Evolutionary conservation across 2,888 invertebrate species (phyloP), one percentile per base, ranked within the genome.

Genomic region (Drosophila quasianomalipes): DNA sequence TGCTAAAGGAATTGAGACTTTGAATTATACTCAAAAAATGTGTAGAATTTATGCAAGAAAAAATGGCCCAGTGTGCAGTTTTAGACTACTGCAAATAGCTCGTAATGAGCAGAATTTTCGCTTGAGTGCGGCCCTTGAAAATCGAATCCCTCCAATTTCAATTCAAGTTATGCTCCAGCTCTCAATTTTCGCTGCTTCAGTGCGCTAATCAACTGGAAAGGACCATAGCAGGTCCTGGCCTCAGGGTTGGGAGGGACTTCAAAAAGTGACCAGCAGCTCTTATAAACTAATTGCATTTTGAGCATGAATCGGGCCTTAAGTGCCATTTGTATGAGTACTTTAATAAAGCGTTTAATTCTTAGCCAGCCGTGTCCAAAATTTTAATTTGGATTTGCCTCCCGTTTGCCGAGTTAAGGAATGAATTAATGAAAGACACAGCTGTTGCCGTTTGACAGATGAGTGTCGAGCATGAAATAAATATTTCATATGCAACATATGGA

Each of bases 401-500:
- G 55, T 31, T 58, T 26, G 79, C 55, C 63, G 60, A 22, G 53
- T 22, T 70, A 57, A 59, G 39, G 55, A 35, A 59, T 67, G 37
- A 62, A 61, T 66, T 71, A 79, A 80, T 78, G 79, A 51, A 49
- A 55, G 49, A 41, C 63, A 61, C 89, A 86, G 82, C 72, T 90
- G 87, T 79, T 91, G 83, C 71, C 72, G 67, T 81, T 73, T 91
- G 89, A 91, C 83, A 88, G 84, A 90, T 83, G 91, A 79, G 83
- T 89, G 80, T 82, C 63, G 78, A 79, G 76, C 82, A 80, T 85
- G 83, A 80, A 79, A 74, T 70, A 65, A 81, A 83, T 79, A 81
- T 86, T 88, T 88, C 41, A 78, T 84, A 74, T 70, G 65, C 61
- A 65, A 47, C 70, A 31, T 22, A 57, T 16, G 49, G 22, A 39